Evolutionary conservation across 2,113 vertebrate species (phyloP), one percentile per base, ranked within the genome.

Genomic region (Laticauda laticaudata): DNA sequence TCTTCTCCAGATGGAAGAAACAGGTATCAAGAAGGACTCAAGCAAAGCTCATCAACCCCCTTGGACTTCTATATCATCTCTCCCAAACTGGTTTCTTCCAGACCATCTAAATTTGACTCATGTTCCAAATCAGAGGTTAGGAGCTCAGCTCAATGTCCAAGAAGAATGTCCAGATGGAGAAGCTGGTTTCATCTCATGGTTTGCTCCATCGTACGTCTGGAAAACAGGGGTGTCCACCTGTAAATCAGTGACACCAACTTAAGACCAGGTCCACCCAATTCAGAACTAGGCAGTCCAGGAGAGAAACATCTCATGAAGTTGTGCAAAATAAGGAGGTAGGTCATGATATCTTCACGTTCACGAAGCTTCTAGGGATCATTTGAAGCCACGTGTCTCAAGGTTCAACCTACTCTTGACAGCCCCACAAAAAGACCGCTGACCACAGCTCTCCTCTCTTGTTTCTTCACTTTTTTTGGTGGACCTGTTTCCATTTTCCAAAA

Each of bases 251-350:
- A n/a, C 5, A 1, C 39, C 92, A 34, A 21, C 24, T 55, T 48
- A 21, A 15, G 88, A 88, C 53, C n/a, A 45, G 0, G 59, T 45
- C 86, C 92, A 34, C 90, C 26, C 9, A 6, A 15, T 51, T 0
- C 53, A 7, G 89, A 59, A 59, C 93, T 61, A 93, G 48, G 39
- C 12, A 51, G 55, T 92, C 64, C 2, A 0, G 48, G 89, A 81
- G n/a, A 86, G 56, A 5, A 55, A 11, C 4, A 43, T 61, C 51
- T 2, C 26, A 21, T 2, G 53, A 55, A 7, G 34, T 86, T 93
- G 56, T 93, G 87, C 93, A 95, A 94, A 43, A 95, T 87, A 91
- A 94, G 94, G 96, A 97, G 97, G 97, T 96, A 96, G 96, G 95
- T 95, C 90, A 95, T 85, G 87, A 88, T 89, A 89, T 87, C 87